Evolutionary conservation across 1,140 invertebrate genomes (phyloP), one percentile per base, ranked within the genome.

Genomic region (Paralvinella palmiformis): DNA sequence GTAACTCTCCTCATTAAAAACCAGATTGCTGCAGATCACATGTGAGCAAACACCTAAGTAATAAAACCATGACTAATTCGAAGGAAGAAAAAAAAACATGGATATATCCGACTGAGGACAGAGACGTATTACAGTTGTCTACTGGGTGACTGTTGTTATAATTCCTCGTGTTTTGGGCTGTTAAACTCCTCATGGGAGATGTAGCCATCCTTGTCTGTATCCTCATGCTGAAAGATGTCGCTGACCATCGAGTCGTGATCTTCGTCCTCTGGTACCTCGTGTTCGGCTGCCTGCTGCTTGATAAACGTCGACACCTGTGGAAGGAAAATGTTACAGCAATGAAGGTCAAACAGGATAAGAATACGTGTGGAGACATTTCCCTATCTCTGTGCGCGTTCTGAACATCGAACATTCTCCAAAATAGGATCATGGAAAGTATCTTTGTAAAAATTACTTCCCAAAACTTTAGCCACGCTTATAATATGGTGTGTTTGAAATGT

Each of bases 141-240:
- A n/a, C n/a, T n/a, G n/a, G n/a, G 48, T 7, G 10, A 20, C 41
- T 50, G 35, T 53, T 35, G 20, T 89, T 89, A 96, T 72, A 97
- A 86, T 82, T 97, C 94, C 78, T 97, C 94, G 81, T 96, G 94
- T 79, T 96, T 97, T 20, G 94, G 94, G 6, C 93, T 94, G 27
- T 89, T 93, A 84, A 97, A 97, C 79, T 97, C 94, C 32, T 92
- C 91, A 80, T 93, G 90, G 59, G 92, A 94, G 70, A 97, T 97
- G 82, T 88, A 93, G 36, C 94, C 94, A 35, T 76, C 73, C 57
- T 71, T 69, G 36, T 76, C 68, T 36, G 68, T 70, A 61, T 76
- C 75, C 81, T 97, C 94, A 76, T 96, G 93, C 77, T 94, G 90
- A 86, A 97, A 96, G 68, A 96, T 96, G 74, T 96, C 93, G 76